Conservation (phyloP, 2,888 invertebrate genomes). For the Xanthia togata region DNA sequence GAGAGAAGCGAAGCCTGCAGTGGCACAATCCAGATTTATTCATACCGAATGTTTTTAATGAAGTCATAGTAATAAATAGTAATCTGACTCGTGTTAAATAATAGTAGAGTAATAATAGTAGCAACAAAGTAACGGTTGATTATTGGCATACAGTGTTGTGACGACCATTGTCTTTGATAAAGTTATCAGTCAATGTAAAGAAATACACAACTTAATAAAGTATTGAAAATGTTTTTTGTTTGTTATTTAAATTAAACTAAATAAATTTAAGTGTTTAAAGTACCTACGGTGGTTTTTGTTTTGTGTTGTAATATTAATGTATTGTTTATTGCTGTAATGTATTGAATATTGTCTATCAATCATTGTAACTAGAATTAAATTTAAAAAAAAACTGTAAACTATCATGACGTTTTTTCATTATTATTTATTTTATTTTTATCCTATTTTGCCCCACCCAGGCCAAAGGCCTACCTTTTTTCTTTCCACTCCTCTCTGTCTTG, state of each 20-base stretch:
- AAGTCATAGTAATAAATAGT: slow-evolving; percentile 3
- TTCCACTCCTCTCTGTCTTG: not conserved
- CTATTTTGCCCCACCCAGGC: not conserved
- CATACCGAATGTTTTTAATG: not conserved
- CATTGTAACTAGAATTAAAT: too few relatives aligned
- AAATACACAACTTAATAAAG: not conserved
- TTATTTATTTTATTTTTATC: too few relatives aligned
- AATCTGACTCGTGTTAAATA: not conserved
- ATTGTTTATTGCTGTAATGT: too few relatives aligned
- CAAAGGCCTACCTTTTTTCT: not conserved
- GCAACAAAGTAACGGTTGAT: slow-evolving; percentile 10
- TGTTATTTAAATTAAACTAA: not conserved
- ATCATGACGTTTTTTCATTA: too few relatives aligned
- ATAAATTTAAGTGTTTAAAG: too few relatives aligned
- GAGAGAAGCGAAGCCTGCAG: not conserved
- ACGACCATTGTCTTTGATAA: slow-evolving; percentile 10
- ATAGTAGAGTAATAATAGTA: not conserved
- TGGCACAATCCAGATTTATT: not conserved
- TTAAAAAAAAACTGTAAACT: too few relatives aligned
- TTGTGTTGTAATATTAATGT: too few relatives aligned
- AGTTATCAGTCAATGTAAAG: slow-evolving; percentile 1
- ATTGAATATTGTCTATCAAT: too few relatives aligned
- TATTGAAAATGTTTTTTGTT: not conserved
- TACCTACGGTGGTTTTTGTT: too few relatives aligned
- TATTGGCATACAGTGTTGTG: not conserved